Evolutionary conservation across 2,113 vertebrate genomes (phyloP).

Genomic region (Stictonetta naevosa): DNA sequence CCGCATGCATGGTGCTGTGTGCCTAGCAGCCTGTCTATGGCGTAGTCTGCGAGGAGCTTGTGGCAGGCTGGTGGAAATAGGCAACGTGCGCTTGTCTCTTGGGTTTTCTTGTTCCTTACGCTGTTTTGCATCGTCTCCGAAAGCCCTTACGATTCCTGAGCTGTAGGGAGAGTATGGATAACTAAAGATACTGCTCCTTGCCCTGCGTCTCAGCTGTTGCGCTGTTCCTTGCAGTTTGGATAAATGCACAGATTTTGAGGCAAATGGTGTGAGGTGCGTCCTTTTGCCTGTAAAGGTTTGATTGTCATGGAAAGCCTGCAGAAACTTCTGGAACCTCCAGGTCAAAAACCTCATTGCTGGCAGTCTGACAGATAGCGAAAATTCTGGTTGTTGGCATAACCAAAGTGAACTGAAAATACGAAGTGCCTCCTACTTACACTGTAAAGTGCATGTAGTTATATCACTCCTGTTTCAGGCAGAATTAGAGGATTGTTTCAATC

Average conservation of each 20-base stretch:
- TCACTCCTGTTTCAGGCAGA: neutral
- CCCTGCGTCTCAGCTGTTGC: neutral
- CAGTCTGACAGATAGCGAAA: neutral
- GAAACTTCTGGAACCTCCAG: neutral
- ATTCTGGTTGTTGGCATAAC: neutral
- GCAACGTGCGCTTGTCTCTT: accelerated
- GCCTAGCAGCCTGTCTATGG: neutral
- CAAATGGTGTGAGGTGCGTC: accelerated
- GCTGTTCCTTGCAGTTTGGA: neutral
- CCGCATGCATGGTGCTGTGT: accelerated
- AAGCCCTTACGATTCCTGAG: neutral
- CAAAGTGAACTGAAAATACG: neutral
- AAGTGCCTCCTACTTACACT: neutral
- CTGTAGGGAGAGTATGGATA: neutral
- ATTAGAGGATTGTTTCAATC: neutral
- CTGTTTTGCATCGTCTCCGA: neutral
- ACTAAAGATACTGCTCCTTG: neutral
- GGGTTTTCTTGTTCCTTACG: neutral
- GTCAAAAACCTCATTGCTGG: neutral
- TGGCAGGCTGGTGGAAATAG: accelerated
- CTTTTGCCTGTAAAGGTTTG: neutral
- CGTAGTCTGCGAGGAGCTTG: neutral
- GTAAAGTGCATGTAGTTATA: neutral
- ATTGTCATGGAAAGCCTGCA: neutral
- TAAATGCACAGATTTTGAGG: neutral